Percentiles rank a stretch among this genome's conserved stretches.
Evolutionary conservation across 2,888 invertebrate genomes (phyloP).

Genomic region (Drosophila greeni): DNA sequence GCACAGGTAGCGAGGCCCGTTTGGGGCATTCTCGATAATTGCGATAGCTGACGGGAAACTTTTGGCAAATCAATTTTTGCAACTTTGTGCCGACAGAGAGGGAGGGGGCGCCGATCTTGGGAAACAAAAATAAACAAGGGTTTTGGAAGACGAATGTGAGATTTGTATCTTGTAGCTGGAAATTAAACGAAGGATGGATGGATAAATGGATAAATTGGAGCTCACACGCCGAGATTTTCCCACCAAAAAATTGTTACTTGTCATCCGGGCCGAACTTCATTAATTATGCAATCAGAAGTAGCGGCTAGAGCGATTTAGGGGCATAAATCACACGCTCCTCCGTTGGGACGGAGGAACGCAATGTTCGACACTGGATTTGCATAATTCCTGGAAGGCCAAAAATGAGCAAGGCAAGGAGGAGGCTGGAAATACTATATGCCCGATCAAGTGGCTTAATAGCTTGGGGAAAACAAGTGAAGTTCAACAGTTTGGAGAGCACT

Average conservation of each 20-base stretch:
- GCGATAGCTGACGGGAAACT: conserved; percentile 52
- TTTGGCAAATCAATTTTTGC: conserved; percentile 63
- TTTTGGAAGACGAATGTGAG: conserved; percentile 21
- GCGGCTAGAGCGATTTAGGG: conserved; percentile 69
- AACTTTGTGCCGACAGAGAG: conserved; percentile 54
- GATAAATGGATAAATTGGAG: conserved; percentile 3
- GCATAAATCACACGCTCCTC: conserved; percentile 69
- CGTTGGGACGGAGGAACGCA: conserved; percentile 30
- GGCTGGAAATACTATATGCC: conserved; percentile 22
- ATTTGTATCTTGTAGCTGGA: conserved; percentile 18
- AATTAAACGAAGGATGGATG: conserved; percentile 12
- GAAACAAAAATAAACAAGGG: conserved; percentile 58
- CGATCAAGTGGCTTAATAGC: conserved; percentile 72
- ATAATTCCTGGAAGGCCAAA: conserved; percentile 66
- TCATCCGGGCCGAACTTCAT: conserved; percentile 51
- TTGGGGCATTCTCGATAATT: conserved; percentile 61
- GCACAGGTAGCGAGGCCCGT: conserved; percentile 37
- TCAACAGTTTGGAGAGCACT: conserved; percentile 74
- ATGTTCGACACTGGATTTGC: conserved; percentile 62
- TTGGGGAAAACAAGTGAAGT: conserved; percentile 74
- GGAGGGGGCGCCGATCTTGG: background rate
- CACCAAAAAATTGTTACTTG: conserved; percentile 55
- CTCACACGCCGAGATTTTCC: conserved; percentile 48
- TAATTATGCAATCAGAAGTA: conserved; percentile 73
- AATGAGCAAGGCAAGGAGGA: conserved; percentile 12